Conservation (phyloP, 2,888 invertebrate genomes). For the Cryptophagus acutangulus region DNA sequence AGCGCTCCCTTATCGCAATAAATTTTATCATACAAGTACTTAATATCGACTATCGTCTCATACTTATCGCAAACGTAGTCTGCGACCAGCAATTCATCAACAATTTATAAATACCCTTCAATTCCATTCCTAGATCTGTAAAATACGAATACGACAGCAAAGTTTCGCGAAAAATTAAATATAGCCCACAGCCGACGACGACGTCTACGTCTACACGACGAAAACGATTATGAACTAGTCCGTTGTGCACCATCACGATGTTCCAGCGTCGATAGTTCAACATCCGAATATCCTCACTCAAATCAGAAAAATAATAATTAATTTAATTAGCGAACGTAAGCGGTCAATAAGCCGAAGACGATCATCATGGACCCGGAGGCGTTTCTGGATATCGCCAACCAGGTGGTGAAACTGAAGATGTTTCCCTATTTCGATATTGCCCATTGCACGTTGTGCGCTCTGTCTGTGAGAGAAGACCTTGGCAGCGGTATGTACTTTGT, state of each 20-base stretch:
- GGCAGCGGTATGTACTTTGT: constrained; percentile 67
- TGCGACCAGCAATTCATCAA: too few relatives aligned
- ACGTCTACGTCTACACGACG: constrained; percentile 1
- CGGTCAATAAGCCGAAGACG: constrained; percentile 15
- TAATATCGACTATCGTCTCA: too few relatives aligned
- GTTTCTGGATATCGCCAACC: constrained; percentile 96
- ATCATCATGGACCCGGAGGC: constrained; percentile 87
- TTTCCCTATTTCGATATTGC: constrained; percentile 99
- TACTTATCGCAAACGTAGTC: too few relatives aligned
- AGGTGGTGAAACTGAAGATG: constrained; percentile 98
- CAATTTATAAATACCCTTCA: too few relatives aligned
- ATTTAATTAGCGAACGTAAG: background rate
- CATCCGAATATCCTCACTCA: background rate
- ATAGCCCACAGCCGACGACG: background rate
- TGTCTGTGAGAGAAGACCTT: constrained; percentile 92
- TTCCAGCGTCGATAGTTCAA: constrained; percentile 15
- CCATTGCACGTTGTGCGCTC: constrained; percentile 89
- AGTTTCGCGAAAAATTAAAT: background rate
- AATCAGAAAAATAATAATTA: background rate
- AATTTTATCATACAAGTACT: too few relatives aligned
- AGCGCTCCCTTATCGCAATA: too few relatives aligned
- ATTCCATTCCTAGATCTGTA: too few relatives aligned
- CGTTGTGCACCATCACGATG: constrained; percentile 25
- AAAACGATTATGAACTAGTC: constrained; percentile 22
- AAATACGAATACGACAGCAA: too few relatives aligned